A percentile compares a stretch with the other conserved stretches of the same genome.
Evolutionary conservation across 2,888 invertebrate species (phyloP).

Genomic region (Eupeodes latifasciatus): DNA sequence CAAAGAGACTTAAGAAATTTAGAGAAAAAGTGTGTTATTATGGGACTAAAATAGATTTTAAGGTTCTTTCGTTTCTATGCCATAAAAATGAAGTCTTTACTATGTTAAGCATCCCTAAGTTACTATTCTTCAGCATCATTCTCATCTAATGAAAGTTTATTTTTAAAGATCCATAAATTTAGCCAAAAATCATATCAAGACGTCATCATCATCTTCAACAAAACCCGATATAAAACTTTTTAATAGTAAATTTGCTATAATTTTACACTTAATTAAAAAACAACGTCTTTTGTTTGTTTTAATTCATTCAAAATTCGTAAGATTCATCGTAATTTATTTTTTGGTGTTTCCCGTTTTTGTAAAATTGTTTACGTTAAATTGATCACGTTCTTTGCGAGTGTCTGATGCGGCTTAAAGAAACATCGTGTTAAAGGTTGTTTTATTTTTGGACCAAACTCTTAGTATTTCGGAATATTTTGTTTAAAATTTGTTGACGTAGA

Average conservation of each 20-base stretch:
- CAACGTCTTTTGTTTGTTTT: slow-evolving; percentile 8
- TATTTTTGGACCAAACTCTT: too few species aligned
- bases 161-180: too few species aligned
- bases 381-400: slow-evolving; percentile 25
- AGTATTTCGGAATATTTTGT: too few species aligned
- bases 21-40: not conserved
- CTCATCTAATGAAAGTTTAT: not conserved
- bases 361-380: slow-evolving; percentile 24
- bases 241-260: too few species aligned
- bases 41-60: too few species aligned
- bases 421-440: not conserved
- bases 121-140: not conserved
- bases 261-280: too few species aligned
- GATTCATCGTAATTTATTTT: not conserved
- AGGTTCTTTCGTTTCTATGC: not conserved
- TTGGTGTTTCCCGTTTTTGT: not conserved
- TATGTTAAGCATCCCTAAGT: too few species aligned
- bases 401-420: not conserved
- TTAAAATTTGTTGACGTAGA: too few species aligned
- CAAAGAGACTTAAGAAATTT: too few species aligned
- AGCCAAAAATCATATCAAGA: too few species aligned
- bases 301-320: not conserved
- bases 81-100: not conserved
- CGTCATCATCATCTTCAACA: not conserved
- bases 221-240: too few species aligned